phyloP scores from a whole-genome alignment of 2,113 vertebrate species.

The Menura novaehollandiae region DNA sequence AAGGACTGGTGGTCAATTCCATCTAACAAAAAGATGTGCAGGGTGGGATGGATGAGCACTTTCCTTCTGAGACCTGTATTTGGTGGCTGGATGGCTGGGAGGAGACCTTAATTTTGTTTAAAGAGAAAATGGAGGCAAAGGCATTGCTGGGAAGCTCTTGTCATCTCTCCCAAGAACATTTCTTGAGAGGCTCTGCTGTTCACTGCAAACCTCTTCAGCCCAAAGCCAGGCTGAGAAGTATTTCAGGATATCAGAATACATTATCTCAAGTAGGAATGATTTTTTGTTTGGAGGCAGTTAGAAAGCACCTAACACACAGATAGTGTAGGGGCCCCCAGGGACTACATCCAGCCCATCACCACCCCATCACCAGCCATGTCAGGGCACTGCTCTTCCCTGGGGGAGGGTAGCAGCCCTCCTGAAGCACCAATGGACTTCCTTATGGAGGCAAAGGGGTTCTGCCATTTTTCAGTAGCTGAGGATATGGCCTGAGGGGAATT shows the following conservation, averaged over 20 bases:
- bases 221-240: background rate
- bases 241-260: background rate
- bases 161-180: background rate
- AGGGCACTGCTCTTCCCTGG: background rate
- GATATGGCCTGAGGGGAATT: background rate
- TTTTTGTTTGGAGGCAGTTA: background rate
- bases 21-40: background rate
- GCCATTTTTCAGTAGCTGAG: background rate
- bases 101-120: background rate
- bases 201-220: background rate
- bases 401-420: background rate
- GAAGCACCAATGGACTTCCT: background rate
- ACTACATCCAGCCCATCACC: background rate
- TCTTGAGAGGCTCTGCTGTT: background rate
- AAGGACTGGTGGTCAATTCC: background rate
- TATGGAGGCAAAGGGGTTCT: background rate
- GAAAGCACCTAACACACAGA: background rate
- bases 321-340: background rate
- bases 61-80: background rate
- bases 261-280: background rate
- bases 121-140: background rate
- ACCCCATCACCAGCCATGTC: background rate
- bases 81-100: background rate
- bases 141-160: background rate
- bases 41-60: background rate